A percentile compares a stretch with the other conserved stretches of the same genome.
Evolutionary conservation across 2,113 vertebrate species (phyloP).

Genomic region (human): GRCh38 chr7:121803001-121803500

Average conservation of each 20-base stretch:
- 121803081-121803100: neutral
- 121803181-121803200: neutral
- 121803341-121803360: conserved; percentile 38
- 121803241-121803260: conserved; percentile 63
- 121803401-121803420: neutral
- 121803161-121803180: neutral
- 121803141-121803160: neutral
- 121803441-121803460: neutral
- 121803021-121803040: neutral
- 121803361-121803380: conserved; percentile 15
- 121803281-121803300: neutral
- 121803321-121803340: conserved; percentile 10
- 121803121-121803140: neutral
- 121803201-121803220: neutral
- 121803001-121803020: conserved; percentile 47
- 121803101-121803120: neutral
- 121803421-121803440: neutral
- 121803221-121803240: neutral
- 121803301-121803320: conserved; percentile 27
- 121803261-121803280: conserved; percentile 46
- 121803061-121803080: conserved; percentile 4
- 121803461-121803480: neutral
- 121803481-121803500: neutral
- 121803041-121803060: conserved; percentile 20
- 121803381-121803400: neutral